Evolutionary conservation across 2,797 vertebrate genomes (phyloP), one percentile per base, ranked within the genome.

Genomic region (Botia almorhae): DNA sequence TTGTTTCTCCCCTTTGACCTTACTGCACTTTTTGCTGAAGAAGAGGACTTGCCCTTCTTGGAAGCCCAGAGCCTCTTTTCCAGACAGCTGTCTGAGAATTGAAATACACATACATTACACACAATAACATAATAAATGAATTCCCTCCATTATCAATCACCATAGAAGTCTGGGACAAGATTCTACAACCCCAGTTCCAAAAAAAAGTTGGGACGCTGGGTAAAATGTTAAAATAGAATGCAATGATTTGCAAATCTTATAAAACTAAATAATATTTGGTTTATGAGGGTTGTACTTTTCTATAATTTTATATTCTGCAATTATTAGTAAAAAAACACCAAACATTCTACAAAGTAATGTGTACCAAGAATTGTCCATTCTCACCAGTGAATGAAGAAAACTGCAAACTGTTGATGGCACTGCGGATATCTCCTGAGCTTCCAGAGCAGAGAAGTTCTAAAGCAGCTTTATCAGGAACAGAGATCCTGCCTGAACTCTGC

Each of bases 391-490:
- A 89, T 29, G 93, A 96, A 73, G 91, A 95, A 90, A 99, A 99
- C 90, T 99, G 98, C 74, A 99, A 95, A 83, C 93, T 97, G 86
- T 99, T 99, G 93, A 99, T 93, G 85, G 97, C 98, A 87, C 96
- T 97, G 86, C 98, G 95, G 79, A 99, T 94, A 83, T 99, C 98
- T 85, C 98, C 98, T 3, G 95, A 96, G 88, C 96, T 96, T 85
- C 96, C 97, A 75, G 90, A 93, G 88, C 96, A 97, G 48, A 99
- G 91, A 19, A 89, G 46, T 76, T 98, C 96, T 87, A 99, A 84
- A 46, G 89, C 82, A 16, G 87, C 74, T 84, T 92, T 96, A 53
- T 96, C 94, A 76, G 95, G 90, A 12, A 91, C 5, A 0, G 17
- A 80, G 79, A 85, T 87, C 87, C 90, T 95, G 23, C 95, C 92